A percentile compares a stretch with the other conserved stretches of the same genome.
Evolutionary conservation across 2,797 vertebrate genomes (phyloP).

Genomic region (Xiphophorus birchmanni): DNA sequence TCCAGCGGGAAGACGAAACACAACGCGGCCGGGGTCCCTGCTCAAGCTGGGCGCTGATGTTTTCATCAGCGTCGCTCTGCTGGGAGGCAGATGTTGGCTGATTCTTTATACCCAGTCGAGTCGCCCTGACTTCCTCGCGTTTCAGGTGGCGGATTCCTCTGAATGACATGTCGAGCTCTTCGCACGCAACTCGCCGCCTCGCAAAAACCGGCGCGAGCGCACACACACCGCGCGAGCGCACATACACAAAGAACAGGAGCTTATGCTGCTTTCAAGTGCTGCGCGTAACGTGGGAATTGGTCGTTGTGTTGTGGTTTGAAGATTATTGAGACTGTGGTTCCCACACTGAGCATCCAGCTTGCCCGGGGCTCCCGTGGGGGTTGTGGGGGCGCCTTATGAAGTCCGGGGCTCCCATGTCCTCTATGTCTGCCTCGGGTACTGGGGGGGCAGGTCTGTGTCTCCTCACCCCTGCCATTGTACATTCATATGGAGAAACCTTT

Average conservation of each 20-base stretch:
- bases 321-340: background rate
- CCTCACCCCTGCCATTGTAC: no score
- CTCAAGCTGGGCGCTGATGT: slow-evolving; percentile 72
- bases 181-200: slow-evolving; percentile 86
- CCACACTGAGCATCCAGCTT: background rate
- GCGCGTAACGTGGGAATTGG: slow-evolving; percentile 10
- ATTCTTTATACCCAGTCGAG: slow-evolving; percentile 86
- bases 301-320: background rate
- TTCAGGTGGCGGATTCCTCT: slow-evolving; percentile 88
- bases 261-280: slow-evolving; percentile 50
- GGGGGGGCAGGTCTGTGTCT: no score
- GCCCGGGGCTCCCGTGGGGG: no score
- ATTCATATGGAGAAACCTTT: no score
- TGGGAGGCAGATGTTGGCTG: slow-evolving; percentile 82
- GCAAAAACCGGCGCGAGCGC: slow-evolving; percentile 64
- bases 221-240: slow-evolving; percentile 27
- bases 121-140: slow-evolving; percentile 85
- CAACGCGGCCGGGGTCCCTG: slow-evolving; percentile 42
- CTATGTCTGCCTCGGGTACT: no score
- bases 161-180: slow-evolving; percentile 87
- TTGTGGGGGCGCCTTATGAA: no score
- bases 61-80: slow-evolving; percentile 76
- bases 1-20: slow-evolving; percentile 55
- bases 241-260: slow-evolving; percentile 26
- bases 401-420: no score